Evolutionary conservation across 2,888 invertebrate genomes (phyloP).

Genomic region (Cyclophora punctaria): DNA sequence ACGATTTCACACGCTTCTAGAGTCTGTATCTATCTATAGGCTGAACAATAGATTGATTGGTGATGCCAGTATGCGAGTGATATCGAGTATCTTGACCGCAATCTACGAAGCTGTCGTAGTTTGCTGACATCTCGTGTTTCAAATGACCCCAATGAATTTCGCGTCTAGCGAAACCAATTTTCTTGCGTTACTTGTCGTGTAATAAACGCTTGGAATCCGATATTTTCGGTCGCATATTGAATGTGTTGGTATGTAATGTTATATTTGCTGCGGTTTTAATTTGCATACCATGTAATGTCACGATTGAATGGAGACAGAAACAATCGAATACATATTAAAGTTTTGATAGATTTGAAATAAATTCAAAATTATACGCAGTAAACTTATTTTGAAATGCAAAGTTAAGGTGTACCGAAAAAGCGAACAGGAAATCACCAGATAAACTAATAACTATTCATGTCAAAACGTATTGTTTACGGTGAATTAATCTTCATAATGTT

Average conservation of each 20-base stretch:
- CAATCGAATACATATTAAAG: too few species aligned
- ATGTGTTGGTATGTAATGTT: slow-evolving; percentile 11
- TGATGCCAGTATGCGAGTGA: slow-evolving; percentile 28
- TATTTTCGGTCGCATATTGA: slow-evolving; percentile 14
- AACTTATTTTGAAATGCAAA: too few species aligned
- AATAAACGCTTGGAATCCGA: slow-evolving; percentile 23
- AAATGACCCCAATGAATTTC: slow-evolving; percentile 26
- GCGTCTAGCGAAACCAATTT: slow-evolving; percentile 23
- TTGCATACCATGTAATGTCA: slow-evolving; percentile 32
- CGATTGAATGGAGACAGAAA: slow-evolving; percentile 15
- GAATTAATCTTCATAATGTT: not conserved
- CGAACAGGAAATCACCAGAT: too few species aligned
- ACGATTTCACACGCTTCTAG: too few species aligned
- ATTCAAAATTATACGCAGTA: too few species aligned
- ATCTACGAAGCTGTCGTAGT: slow-evolving; percentile 23
- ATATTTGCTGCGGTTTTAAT: slow-evolving; percentile 28
- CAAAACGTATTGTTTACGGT: slow-evolving; percentile 10
- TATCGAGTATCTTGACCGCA: slow-evolving; percentile 49
- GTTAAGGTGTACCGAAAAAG: too few species aligned
- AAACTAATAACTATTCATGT: not conserved
- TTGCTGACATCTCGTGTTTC: slow-evolving; percentile 49
- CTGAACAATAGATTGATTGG: slow-evolving; percentile 28
- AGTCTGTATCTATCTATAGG: not conserved
- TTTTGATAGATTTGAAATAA: too few species aligned
- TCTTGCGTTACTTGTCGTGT: slow-evolving; percentile 21